A percentile compares a stretch with the other conserved stretches of the same genome.
These are phyloP conservation scores for Myopa testacea DNA, from an alignment of 2,888 invertebrate genomes.

Conservation along the genomic window DNA sequence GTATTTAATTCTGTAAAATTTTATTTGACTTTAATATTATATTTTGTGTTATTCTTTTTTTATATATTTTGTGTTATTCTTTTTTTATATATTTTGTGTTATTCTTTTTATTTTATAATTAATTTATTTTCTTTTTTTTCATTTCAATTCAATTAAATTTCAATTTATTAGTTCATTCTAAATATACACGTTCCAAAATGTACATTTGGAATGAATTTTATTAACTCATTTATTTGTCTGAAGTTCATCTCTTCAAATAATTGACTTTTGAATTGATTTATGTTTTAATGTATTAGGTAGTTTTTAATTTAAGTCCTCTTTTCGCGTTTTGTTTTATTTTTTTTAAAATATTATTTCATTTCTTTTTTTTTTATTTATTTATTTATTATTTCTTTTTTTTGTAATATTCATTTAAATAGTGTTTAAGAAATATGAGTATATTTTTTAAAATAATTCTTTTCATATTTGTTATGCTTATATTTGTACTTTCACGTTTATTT, in stretches of 20 bases:
- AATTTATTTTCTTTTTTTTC: not conserved
- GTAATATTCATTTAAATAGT: not conserved
- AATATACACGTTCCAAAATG: too few species aligned
- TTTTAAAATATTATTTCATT: constrained; percentile 7
- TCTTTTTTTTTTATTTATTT: too few species aligned
- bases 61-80: not conserved
- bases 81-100: constrained; percentile 10
- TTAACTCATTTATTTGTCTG: too few species aligned
- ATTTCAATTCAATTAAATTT: too few species aligned
- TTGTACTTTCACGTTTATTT: not conserved
- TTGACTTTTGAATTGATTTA: too few species aligned
- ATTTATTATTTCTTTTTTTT: not conserved
- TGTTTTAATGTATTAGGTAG: too few species aligned
- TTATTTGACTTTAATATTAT: not conserved
- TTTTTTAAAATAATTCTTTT: not conserved
- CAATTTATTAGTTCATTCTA: too few species aligned
- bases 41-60: not conserved
- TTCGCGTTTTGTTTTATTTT: not conserved
- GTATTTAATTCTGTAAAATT: constrained; percentile 2
- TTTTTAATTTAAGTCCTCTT: too few species aligned
- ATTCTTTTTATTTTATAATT: too few species aligned
- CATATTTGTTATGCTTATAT: not conserved
- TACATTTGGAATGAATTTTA: too few species aligned
- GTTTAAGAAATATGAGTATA: not conserved
- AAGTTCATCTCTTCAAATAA: too few species aligned